Evolutionary conservation across 37 sponge, comb jelly and placozoan genomes (phyloP), one percentile per base, ranked within the genome.

Genomic region (Theonella swinhoei): DNA sequence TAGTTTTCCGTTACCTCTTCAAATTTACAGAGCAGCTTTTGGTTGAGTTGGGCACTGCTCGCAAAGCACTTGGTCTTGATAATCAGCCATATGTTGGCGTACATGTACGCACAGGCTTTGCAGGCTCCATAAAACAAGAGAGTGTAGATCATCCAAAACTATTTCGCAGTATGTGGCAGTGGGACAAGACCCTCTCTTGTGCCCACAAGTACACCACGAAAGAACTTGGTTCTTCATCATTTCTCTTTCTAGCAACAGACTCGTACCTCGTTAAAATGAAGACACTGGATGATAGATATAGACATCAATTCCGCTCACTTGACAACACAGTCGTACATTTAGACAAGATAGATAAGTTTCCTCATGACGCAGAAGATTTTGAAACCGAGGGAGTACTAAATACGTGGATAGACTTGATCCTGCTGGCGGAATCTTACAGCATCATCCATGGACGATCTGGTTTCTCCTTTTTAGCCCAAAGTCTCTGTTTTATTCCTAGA

Each of bases 101-200:
- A 9, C 86, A 86, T 39, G 42, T 86, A 23, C 34, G 88, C 20
- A 87, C 81, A 47, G 88, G 88, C 0, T 81, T 81, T 81, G 80
- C 68, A n/a, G 87, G 80, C 14, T 47, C 31, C 0, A 0, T 20
- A 29, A 62, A 54, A 29, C 60, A 76, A 28, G 69, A 75, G 35
- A 47, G 40, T 1, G 40, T 59, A 1, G 23, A 38, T 0, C 81
- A 76, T 54, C 75, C 75, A 37, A 87, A 75, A 54, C 41, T 81
- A 39, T 22, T 64, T 2, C 66, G 43, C 32, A 42, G 20, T 0
- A 4, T 24, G 0, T 2, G 24, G 25, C 29, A 75, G 14, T 80
- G 76, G 76, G 28, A 81, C 29, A 29, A n/a, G 0, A 59, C 60
- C n/a, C 69, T 87, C 32, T 31, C 61, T 28, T 80, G 81, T 74